phyloP scores from a whole-genome alignment of 2,797 vertebrate species.

The Jordanella pulchra region DNA sequence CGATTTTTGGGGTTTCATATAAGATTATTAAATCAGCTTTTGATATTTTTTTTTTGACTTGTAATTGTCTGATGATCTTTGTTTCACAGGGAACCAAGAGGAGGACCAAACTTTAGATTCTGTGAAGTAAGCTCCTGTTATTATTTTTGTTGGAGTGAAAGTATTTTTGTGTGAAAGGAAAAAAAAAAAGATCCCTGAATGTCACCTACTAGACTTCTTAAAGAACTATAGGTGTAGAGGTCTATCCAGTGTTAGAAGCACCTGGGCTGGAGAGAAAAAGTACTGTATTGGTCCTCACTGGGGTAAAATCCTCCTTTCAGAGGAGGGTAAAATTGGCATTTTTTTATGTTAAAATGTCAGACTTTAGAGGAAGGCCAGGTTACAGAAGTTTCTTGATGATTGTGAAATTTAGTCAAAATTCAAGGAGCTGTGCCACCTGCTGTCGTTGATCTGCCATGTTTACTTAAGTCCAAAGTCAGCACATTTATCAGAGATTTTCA shows the following conservation, averaged over 20 bases:
- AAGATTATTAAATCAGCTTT: not conserved
- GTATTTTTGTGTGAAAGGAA: not conserved
- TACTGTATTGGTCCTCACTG: too few relatives aligned
- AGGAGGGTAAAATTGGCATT: too few relatives aligned
- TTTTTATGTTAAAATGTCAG: too few relatives aligned
- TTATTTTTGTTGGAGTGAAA: not conserved
- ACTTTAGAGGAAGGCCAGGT: too few relatives aligned
- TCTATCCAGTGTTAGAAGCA: not conserved
- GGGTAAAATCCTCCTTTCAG: too few relatives aligned
- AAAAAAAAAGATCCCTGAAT: not conserved
- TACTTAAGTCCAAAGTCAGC: too few relatives aligned
- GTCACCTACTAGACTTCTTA: not conserved
- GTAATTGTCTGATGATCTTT: constrained; percentile 13
- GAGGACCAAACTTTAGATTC: constrained; percentile 67
- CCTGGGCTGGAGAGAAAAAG: too few relatives aligned
- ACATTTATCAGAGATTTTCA: too few relatives aligned
- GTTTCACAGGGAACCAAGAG: constrained; percentile 69
- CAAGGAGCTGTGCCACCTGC: too few relatives aligned
- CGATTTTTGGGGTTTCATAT: not conserved
- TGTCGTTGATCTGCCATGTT: too few relatives aligned
- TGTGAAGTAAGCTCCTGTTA: constrained; percentile 47
- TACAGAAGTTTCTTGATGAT: too few relatives aligned
- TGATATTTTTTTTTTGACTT: not conserved
- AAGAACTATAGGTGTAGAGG: not conserved
- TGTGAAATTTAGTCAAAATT: too few relatives aligned